Evolutionary conservation across 1,140 invertebrate genomes (phyloP).

Genomic region (Dendrolimus kikuchii): DNA sequence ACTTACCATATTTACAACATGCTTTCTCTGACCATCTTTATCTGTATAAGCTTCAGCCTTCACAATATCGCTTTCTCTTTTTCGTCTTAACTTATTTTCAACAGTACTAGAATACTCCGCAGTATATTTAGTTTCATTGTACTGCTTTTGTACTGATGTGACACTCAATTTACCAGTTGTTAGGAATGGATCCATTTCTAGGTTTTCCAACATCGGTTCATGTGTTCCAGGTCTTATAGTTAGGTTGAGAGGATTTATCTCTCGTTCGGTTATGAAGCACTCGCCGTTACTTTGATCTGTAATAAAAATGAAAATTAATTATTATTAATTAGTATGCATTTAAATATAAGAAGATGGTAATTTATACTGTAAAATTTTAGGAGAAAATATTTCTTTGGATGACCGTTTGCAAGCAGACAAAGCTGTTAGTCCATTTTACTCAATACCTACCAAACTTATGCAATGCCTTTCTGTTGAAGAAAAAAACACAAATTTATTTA

Average conservation of each 20-base stretch:
- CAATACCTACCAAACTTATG: no score
- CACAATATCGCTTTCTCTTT: constrained; percentile 82
- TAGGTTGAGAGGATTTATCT: constrained; percentile 81
- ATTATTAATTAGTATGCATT: background rate
- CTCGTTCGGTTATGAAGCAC: constrained; percentile 73
- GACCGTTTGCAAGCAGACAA: no score
- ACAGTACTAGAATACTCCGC: constrained; percentile 27
- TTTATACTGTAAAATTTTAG: no score
- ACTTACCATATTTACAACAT: constrained; percentile 84
- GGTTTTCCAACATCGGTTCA: constrained; percentile 58
- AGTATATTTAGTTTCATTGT: constrained; percentile 75
- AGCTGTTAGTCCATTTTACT: no score
- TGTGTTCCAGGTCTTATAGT: constrained; percentile 70
- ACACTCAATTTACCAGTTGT: constrained; percentile 41
- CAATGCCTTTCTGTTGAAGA: no score
- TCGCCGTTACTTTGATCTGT: constrained; percentile 75
- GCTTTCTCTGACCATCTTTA: constrained; percentile 79
- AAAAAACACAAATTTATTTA: no score
- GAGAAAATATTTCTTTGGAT: no score
- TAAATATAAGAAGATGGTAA: no score
- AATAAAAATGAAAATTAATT: constrained; percentile 11
- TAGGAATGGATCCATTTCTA: constrained; percentile 54
- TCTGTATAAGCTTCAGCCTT: constrained; percentile 80
- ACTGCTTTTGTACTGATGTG: constrained; percentile 38
- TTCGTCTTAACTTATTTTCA: constrained; percentile 66